A percentile compares a stretch with the other conserved stretches of the same genome.
Conservation (phyloP, 2,113 vertebrate genomes). For the Clarias macrocephalus region DNA sequence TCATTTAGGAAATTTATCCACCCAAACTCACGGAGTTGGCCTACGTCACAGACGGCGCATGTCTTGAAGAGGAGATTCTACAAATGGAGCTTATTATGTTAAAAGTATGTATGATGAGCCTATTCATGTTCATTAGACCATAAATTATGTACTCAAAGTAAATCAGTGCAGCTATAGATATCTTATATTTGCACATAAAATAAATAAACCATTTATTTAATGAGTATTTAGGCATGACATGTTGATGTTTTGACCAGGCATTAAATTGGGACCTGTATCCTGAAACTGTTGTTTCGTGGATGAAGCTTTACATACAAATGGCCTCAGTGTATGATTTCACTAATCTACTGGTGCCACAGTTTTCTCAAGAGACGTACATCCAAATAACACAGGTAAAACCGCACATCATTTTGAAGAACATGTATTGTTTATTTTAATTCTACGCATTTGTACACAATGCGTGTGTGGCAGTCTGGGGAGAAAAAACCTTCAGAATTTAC, state of each 20-base stretch:
- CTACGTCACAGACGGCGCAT: slow-evolving; percentile 86
- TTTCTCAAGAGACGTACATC: slow-evolving; percentile 84
- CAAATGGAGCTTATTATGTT: slow-evolving; percentile 88
- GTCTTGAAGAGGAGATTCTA: slow-evolving; percentile 85
- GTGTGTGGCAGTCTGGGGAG: not conserved
- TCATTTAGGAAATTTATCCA: slow-evolving; percentile 84
- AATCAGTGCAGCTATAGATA: not conserved
- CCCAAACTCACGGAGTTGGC: slow-evolving; percentile 88
- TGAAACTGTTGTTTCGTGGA: slow-evolving; percentile 85
- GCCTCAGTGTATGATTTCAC: slow-evolving; percentile 76
- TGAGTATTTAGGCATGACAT: not conserved
- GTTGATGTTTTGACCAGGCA: slow-evolving; percentile 67
- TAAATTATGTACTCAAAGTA: not conserved
- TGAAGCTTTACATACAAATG: slow-evolving; percentile 88
- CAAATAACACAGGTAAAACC: slow-evolving; percentile 81
- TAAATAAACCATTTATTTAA: not conserved
- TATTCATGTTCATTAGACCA: not conserved
- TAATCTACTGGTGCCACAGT: slow-evolving; percentile 84
- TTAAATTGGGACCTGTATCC: slow-evolving; percentile 87
- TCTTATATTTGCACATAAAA: not conserved
- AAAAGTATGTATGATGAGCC: slow-evolving; percentile 71
- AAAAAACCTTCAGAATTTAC: not conserved
- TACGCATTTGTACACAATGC: not conserved
- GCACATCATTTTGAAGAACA: not conserved
- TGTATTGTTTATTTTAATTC: not conserved